Evolutionary conservation across 2,797 vertebrate genomes (phyloP).

Genomic region (Buceros bicornis): DNA sequence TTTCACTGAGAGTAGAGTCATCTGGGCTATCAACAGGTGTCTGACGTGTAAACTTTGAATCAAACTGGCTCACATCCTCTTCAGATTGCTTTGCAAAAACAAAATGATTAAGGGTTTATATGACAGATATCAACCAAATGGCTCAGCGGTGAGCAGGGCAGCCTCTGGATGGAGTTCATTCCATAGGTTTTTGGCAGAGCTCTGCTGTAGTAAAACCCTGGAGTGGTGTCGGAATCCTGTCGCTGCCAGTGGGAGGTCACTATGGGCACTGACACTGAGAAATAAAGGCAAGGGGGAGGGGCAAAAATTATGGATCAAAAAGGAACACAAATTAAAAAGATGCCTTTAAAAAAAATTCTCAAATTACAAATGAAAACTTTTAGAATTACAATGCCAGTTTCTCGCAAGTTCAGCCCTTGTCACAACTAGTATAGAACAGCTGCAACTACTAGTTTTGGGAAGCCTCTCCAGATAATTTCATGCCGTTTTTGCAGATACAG

Average conservation of each 20-base stretch:
- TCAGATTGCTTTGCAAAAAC: constrained; percentile 93
- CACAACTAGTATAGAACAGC: neutral
- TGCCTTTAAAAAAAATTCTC: constrained; percentile 21
- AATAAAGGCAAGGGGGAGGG: constrained; percentile 70
- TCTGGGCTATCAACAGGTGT: constrained; percentile 99
- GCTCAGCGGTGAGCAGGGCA: constrained; percentile 50
- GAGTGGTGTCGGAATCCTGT: constrained; percentile 66
- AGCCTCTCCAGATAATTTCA: neutral
- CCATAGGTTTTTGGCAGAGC: constrained; percentile 67
- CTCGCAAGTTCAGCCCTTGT: constrained; percentile 2
- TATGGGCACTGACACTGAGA: constrained; percentile 66
- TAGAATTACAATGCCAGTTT: constrained; percentile 43
- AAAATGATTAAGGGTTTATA: constrained; percentile 72
- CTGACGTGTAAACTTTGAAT: constrained; percentile 99
- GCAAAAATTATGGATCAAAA: constrained; percentile 68
- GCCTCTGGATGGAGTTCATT: constrained; percentile 69
- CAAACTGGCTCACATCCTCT: constrained; percentile 99
- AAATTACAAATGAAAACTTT: constrained; percentile 37
- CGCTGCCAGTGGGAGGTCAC: constrained; percentile 60
- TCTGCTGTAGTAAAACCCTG: constrained; percentile 71
- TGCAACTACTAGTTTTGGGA: neutral
- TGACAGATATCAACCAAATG: constrained; percentile 68
- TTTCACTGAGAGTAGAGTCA: constrained; percentile 99
- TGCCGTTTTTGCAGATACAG: neutral
- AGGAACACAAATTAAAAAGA: constrained; percentile 69